Conservation (phyloP, 2,113 vertebrate genomes). For the Cynoglossus semilaevis region DNA sequence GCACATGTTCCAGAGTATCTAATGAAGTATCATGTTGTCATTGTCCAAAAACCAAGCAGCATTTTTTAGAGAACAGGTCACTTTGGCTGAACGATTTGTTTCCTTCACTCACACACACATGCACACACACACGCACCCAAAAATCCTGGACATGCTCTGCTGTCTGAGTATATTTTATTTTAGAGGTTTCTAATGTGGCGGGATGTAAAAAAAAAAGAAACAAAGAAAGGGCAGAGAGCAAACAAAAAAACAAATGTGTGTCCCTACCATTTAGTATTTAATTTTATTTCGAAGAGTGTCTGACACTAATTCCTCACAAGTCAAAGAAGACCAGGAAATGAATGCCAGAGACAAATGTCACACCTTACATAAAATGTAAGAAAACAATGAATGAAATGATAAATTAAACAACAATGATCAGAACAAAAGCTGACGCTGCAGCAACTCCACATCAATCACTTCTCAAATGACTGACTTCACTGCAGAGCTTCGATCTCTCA, state of each 20-base stretch:
- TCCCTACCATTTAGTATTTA: conserved; percentile 53
- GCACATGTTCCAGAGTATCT: conserved; percentile 26
- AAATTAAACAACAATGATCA: conserved; percentile 1
- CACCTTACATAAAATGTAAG: conserved; percentile 17
- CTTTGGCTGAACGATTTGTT: conserved; percentile 33
- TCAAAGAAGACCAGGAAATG: conserved; percentile 13
- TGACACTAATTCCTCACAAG: conserved; percentile 41
- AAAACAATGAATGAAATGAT: conserved; percentile 15
- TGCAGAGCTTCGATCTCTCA: conserved; percentile 19
- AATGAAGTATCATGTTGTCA: conserved; percentile 55
- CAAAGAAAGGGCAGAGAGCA: conserved; percentile 39
- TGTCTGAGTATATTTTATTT: conserved; percentile 18
- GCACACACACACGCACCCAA: conserved; percentile 9
- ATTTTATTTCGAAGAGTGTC: conserved; percentile 49
- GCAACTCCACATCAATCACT: conserved; percentile 20
- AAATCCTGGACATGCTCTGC: conserved; percentile 4
- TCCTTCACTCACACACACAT: not conserved
- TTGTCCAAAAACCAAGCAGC: conserved; percentile 34
- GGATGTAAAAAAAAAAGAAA: conserved; percentile 45
- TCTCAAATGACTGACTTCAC: conserved; percentile 21
- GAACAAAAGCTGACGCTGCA: conserved; percentile 12
- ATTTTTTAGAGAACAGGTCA: conserved; percentile 63
- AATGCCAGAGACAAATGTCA: conserved; percentile 37
- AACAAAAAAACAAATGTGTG: conserved; percentile 53
- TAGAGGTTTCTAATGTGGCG: conserved; percentile 20